Conservation (phyloP, 1,140 invertebrate species). For the Venustaconcha ellipsiformis region DNA sequence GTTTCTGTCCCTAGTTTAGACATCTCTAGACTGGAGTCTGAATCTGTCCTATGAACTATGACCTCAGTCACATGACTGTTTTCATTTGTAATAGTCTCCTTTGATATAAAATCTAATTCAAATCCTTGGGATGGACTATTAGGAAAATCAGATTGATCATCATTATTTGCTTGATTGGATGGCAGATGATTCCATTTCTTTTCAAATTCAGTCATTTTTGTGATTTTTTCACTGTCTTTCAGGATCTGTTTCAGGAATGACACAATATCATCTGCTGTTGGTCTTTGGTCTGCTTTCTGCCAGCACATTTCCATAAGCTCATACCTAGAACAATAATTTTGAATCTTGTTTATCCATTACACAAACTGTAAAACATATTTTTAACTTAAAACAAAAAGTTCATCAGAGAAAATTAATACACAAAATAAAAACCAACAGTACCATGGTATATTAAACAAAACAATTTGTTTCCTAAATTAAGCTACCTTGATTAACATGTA, state of each 20-base stretch:
- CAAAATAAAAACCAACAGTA: not conserved
- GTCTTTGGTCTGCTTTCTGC: constrained; percentile 37
- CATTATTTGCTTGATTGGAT: constrained; percentile 28
- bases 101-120: constrained; percentile 28
- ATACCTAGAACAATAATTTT: constrained; percentile 41
- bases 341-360: no score
- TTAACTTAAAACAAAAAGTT: no score
- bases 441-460: not conserved
- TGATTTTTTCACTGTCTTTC: constrained; percentile 9
- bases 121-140: constrained; percentile 2
- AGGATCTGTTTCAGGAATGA: constrained; percentile 41
- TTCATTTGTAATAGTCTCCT: constrained; percentile 16
- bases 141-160: constrained; percentile 15
- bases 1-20: no score
- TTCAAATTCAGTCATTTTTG: constrained; percentile 46
- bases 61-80: constrained; percentile 26
- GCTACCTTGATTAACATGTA: not conserved
- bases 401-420: no score
- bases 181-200: constrained; percentile 44
- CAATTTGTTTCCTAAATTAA: not conserved
- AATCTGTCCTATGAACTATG: constrained; percentile 19
- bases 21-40: no score
- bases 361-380: no score
- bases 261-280: constrained; percentile 46
- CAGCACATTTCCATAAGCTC: constrained; percentile 60